Evolutionary conservation across 2,888 invertebrate genomes (phyloP).

Genomic region (Furcula furcula): DNA sequence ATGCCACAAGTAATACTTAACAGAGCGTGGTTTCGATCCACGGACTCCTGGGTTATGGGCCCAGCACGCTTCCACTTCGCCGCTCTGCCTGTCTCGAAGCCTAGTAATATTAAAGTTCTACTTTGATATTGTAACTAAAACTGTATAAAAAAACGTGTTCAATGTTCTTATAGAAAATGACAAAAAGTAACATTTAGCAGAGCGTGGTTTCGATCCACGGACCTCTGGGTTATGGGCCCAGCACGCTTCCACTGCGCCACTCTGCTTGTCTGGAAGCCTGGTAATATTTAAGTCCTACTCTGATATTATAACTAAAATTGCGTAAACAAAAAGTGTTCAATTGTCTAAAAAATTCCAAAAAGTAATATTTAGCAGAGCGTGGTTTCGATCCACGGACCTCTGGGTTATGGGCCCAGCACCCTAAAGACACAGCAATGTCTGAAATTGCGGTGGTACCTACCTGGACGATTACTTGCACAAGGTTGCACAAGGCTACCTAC

Average conservation of each 20-base stretch:
- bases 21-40: conserved; percentile 87
- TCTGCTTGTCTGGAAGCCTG: conserved; percentile 67
- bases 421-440: too few species aligned
- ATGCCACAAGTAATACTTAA: conserved; percentile 4
- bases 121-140: too few species aligned
- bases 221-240: conserved; percentile 94
- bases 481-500: too few species aligned
- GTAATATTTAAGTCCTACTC: background rate
- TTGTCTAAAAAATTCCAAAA: too few species aligned
- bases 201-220: conserved; percentile 93
- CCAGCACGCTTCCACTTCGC: conserved; percentile 92
- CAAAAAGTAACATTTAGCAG: conserved; percentile 73
- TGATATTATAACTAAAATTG: background rate
- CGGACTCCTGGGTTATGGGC: conserved; percentile 95
- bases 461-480: too few species aligned
- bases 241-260: conserved; percentile 92
- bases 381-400: conserved; percentile 94
- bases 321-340: too few species aligned
- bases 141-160: background rate
- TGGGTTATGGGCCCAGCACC: conserved; percentile 93
- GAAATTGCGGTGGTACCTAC: too few species aligned
- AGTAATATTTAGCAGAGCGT: conserved; percentile 84
- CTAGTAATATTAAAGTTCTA: background rate
- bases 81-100: conserved; percentile 87
- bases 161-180: too few species aligned